Conservation (phyloP, 92 coral and sea anemone species). For the Virgularia gustaviana region DNA sequence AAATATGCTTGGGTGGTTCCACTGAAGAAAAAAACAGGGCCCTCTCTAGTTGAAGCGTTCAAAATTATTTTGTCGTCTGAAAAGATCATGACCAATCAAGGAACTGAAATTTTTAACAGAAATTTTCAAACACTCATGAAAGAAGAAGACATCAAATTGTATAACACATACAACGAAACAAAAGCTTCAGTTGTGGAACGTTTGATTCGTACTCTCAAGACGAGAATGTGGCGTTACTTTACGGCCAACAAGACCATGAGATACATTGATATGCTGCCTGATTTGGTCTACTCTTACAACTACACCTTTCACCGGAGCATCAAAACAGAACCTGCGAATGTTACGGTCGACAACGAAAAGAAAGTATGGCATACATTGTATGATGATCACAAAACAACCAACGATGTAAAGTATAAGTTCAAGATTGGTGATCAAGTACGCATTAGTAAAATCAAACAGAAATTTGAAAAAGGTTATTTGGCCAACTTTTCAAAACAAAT, state of each 20-base stretch:
- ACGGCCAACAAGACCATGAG: too few relatives aligned
- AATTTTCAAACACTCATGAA: background rate
- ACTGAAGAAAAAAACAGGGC: too few relatives aligned
- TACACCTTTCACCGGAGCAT: too few relatives aligned
- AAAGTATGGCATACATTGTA: too few relatives aligned
- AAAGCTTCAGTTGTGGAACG: background rate
- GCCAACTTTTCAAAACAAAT: background rate
- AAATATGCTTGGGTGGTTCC: too few relatives aligned
- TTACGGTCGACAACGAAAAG: too few relatives aligned
- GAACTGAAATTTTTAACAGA: background rate
- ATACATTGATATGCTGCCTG: too few relatives aligned
- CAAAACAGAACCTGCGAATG: too few relatives aligned
- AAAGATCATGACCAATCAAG: background rate
- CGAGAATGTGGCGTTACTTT: too few relatives aligned
- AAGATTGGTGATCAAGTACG: background rate
- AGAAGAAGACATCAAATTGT: background rate
- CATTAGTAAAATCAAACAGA: background rate
- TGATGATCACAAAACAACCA: too few relatives aligned
- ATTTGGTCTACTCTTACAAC: constrained; percentile 40
- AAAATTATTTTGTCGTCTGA: background rate
- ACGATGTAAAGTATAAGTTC: background rate
- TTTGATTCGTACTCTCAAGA: too few relatives aligned
- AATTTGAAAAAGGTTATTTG: too few relatives aligned
- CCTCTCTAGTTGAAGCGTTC: background rate
- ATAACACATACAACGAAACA: background rate